Evolutionary conservation across 2,113 vertebrate genomes (phyloP), one percentile per base, ranked within the genome.

Genomic region (Nerophis lumbriciformis): DNA sequence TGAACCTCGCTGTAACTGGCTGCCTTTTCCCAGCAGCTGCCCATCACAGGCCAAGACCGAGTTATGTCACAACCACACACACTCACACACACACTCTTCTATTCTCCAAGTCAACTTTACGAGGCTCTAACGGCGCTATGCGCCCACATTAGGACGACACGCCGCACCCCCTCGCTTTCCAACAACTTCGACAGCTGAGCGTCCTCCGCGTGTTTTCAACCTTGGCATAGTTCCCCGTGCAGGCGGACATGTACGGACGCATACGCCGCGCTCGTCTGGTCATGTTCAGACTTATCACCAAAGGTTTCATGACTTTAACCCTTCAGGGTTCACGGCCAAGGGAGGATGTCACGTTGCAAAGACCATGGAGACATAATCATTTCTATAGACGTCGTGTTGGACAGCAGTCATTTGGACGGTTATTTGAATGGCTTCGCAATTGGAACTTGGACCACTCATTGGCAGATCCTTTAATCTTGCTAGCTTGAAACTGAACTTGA

Each of bases 1-100:
- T 88, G 87, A 88, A 87, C 76, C 67, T 66, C 65, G 47, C 61
- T 72, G 72, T 69, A 79, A 80, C 73, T 71, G 60, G 66, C 66
- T 71, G 71, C 53, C 63, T 68, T 38, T 64, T 73, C 76, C 65
- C 79, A 77, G 65, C 78, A 72, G 79, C 71, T 76, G 72, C 65
- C 57, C 44, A 59, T 77, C 66, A 63, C 48, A 55, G 72, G 55
- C 73, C 61, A 51, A 81, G 60, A 59, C 71, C 64, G 28, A 55
- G 78, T 89, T 82, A 80, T 83, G 79, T 80, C 79, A 81, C 72
- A 66, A 61, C 55, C 36, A 61, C 28, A 57, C 38, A 61, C 55
- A 48, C 36, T 37, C 55, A 61, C 50, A 48, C 48, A 49, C 37
- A 12, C 42, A 45, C 57, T 13, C 11, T 60, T 38, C 58, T 36